Percentiles rank a stretch among this genome's conserved stretches.
phyloP scores from a whole-genome alignment of 2,113 vertebrate genomes.

The Ascaphus truei region DNA sequence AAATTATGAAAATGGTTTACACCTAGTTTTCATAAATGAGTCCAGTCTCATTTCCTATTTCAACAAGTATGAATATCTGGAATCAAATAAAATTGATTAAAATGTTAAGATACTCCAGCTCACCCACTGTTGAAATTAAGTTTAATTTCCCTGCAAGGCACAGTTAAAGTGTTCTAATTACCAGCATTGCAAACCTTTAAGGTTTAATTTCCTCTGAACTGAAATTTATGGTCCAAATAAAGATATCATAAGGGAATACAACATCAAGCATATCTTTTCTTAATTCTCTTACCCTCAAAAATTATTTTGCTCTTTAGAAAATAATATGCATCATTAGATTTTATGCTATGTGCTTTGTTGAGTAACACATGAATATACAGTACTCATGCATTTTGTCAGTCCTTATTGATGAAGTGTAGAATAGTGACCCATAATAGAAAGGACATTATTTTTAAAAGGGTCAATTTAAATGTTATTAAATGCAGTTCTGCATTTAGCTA shows the following conservation, averaged over 20 bases:
- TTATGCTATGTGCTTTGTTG: slow-evolving; percentile 20
- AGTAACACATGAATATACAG: slow-evolving; percentile 19
- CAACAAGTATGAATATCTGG: neutral
- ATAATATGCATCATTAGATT: slow-evolving; percentile 23
- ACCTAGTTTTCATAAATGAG: neutral
- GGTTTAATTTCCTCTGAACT: slow-evolving; percentile 23
- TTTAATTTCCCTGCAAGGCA: slow-evolving; percentile 31
- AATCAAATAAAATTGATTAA: slow-evolving; percentile 20
- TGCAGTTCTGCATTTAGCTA: neutral
- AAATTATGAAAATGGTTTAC: neutral
- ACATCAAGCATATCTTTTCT: neutral
- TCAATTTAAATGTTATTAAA: slow-evolving; percentile 3
- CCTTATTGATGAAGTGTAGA: neutral
- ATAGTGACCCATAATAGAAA: neutral
- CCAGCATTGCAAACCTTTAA: neutral
- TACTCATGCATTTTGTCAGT: slow-evolving; percentile 26
- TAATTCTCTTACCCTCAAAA: slow-evolving; percentile 22
- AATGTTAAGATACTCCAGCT: slow-evolving; percentile 10
- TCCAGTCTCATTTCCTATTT: neutral
- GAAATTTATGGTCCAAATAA: slow-evolving; percentile 22
- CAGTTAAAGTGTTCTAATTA: slow-evolving; percentile 22
- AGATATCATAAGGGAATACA: neutral
- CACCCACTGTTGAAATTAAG: slow-evolving; percentile 12
- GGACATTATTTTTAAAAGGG: neutral
- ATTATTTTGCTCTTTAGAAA: slow-evolving; percentile 19